A percentile compares a stretch with the other conserved stretches of the same genome.
Conservation (phyloP, 23 tunicate species). For the Aplidium turbinatum region DNA sequence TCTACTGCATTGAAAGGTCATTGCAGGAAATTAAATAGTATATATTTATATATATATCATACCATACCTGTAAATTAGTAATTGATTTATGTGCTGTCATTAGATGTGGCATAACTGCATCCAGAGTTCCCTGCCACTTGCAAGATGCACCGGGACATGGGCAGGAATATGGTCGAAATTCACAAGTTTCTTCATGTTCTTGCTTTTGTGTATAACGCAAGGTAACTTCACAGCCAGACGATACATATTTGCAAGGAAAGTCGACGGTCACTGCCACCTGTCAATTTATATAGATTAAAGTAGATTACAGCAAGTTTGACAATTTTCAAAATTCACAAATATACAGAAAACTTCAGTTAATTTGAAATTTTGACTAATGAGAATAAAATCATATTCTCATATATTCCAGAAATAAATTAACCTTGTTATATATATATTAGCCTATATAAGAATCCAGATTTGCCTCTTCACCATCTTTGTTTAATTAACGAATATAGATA, state of each 20-base stretch:
- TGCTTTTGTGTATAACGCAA: conserved; percentile 75
- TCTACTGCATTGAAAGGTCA: too few species aligned
- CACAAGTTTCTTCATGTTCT: conserved; percentile 92
- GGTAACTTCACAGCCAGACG: conserved; percentile 79
- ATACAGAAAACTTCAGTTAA: background rate
- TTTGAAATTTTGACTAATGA: too few species aligned
- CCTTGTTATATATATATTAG: too few species aligned
- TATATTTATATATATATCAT: too few species aligned
- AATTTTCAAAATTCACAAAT: background rate
- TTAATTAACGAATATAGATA: too few species aligned
- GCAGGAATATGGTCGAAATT: conserved; percentile 95
- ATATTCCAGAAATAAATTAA: too few species aligned
- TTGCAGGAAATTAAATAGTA: too few species aligned
- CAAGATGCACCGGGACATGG: conserved; percentile 99
- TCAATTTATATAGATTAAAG: too few species aligned
- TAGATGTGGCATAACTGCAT: conserved; percentile 97
- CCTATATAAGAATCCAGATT: too few species aligned
- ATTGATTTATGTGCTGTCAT: conserved; percentile 95
- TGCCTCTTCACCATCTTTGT: too few species aligned
- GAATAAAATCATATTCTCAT: too few species aligned
- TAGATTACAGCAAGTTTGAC: too few species aligned
- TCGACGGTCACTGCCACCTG: conserved; percentile 92
- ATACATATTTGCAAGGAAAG: conserved; percentile 94
- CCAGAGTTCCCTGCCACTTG: conserved; percentile 95
- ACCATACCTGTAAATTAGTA: conserved; percentile 91